Evolutionary conservation across 2,113 vertebrate species (phyloP), one percentile per base, ranked within the genome.

Genomic region (Mungos mungo): DNA sequence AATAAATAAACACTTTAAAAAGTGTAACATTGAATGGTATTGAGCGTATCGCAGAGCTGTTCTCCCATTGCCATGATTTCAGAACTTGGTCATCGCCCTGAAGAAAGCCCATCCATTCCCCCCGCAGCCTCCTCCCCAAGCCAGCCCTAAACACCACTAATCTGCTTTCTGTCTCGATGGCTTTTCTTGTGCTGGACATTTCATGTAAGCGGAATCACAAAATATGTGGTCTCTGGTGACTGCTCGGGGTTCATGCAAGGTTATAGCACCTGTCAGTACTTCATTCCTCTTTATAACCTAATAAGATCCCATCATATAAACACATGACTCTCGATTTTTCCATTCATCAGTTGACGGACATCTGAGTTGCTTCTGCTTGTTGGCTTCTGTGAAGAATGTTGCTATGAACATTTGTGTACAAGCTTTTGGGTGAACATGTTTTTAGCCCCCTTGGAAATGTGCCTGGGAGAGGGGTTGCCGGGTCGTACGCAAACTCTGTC

Each of bases 361-460:
- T 57, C 35, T 45, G 71, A 23, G 45, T 4, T 79, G 74, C 65
- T 89, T 88, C 88, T 84, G 31, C 74, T 65, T 77, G 57, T 23
- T 29, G 57, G 47, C 54, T 63, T 7, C 41, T 79, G 60, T 5
- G 33, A 57, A 45, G 33, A 63, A 81, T 25, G 23, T 31, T 88
- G 76, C 35, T n/a, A 9, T 38, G 71, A 96, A 80, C 19, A 47
- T 79, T 91, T 29, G 52, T 19, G 12, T 52, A 76, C 66, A 80
- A n/a, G 81, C 29, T 79, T 85, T 31, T 33, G 38, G 69, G 71
- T 57, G 88, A 95, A 71, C 29, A 21, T 27, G 50, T 77, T 95
- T 63, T 65, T 15, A 54, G 69, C 68, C 94, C 88, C 88, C 69
- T 87, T 84, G 84, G 91, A 14, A 33, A 23, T 12, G 66, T 11